These are phyloP conservation scores for Hyles euphorbiae DNA, from an alignment of 1,140 invertebrate species.

Conservation along the genomic window DNA sequence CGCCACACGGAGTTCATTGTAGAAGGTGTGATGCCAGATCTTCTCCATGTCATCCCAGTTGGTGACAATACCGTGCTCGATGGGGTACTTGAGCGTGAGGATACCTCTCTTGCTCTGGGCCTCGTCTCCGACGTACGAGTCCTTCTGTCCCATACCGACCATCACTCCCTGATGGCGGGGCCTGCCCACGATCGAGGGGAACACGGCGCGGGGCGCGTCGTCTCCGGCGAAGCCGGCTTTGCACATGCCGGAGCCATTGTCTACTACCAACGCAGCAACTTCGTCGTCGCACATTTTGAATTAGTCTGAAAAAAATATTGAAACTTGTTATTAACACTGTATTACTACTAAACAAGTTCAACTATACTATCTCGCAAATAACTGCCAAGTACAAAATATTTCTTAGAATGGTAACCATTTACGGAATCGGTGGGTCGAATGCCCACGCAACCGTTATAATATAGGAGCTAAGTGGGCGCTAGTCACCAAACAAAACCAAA, in stretches of 20 bases:
- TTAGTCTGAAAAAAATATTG: constrained; percentile 44
- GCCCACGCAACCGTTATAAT: constrained; percentile 35
- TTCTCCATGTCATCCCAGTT: constrained; percentile 99
- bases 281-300: constrained; percentile 79
- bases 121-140: constrained; percentile 97
- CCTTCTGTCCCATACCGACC: constrained; percentile 98
- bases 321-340: constrained; percentile 1
- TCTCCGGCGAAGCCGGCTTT: constrained; percentile 96
- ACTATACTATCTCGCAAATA: background rate
- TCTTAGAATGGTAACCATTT: constrained; percentile 3
- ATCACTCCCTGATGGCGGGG: constrained; percentile 93
- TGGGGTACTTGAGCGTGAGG: constrained; percentile 96
- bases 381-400: background rate
- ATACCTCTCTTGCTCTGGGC: constrained; percentile 95
- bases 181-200: constrained; percentile 93
- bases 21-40: constrained; percentile 90
- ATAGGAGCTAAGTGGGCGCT: constrained; percentile 47
- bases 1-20: constrained; percentile 92
- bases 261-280: constrained; percentile 90
- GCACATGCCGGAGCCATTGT: constrained; percentile 97
- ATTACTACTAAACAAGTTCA: no score
- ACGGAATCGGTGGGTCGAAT: constrained; percentile 32
- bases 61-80: constrained; percentile 96
- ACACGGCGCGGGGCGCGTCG: constrained; percentile 93
- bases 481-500: constrained; percentile 51